These are phyloP conservation scores for Zaprionus ornatus DNA, from an alignment of 1,140 invertebrate genomes.

Conservation along the genomic window DNA sequence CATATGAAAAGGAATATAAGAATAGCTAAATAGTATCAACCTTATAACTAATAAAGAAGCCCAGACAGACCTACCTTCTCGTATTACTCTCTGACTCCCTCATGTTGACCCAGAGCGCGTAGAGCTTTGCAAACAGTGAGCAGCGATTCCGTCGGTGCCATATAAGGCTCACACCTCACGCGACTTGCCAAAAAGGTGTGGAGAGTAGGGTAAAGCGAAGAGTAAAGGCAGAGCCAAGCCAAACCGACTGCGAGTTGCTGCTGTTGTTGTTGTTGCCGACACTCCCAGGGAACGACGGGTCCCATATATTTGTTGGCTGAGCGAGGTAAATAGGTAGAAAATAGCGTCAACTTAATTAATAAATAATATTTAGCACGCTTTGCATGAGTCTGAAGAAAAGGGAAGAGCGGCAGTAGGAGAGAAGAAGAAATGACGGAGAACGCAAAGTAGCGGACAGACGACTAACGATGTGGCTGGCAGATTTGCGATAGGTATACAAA, in stretches of 20 bases:
- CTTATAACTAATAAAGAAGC: background rate
- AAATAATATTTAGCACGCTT: conserved; percentile 80
- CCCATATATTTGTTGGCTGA: conserved; percentile 16
- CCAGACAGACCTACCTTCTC: background rate
- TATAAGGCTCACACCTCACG: conserved; percentile 63
- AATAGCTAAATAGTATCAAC: background rate
- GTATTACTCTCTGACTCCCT: background rate
- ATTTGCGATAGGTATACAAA: conserved; percentile 15
- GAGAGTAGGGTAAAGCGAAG: background rate
- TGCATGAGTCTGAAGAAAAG: conserved; percentile 23
- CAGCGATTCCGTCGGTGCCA: conserved; percentile 22
- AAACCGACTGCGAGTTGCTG: background rate
- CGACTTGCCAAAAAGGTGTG: conserved; percentile 37
- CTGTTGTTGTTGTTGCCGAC: conserved; percentile 23
- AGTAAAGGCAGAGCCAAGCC: background rate
- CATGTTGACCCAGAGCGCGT: conserved; percentile 31
- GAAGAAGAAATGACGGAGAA: conserved; percentile 9
- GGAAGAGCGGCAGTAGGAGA: background rate
- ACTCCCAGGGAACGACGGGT: conserved; percentile 60
- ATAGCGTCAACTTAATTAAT: conserved; percentile 80
- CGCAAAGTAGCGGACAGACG: conserved; percentile 8
- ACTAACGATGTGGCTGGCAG: conserved; percentile 27
- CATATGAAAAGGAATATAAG: background rate
- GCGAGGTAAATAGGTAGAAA: conserved; percentile 65
- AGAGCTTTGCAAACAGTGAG: conserved; percentile 46